Evolutionary conservation across 2,888 invertebrate genomes (phyloP).

Genomic region (Acrobasis consociella): DNA sequence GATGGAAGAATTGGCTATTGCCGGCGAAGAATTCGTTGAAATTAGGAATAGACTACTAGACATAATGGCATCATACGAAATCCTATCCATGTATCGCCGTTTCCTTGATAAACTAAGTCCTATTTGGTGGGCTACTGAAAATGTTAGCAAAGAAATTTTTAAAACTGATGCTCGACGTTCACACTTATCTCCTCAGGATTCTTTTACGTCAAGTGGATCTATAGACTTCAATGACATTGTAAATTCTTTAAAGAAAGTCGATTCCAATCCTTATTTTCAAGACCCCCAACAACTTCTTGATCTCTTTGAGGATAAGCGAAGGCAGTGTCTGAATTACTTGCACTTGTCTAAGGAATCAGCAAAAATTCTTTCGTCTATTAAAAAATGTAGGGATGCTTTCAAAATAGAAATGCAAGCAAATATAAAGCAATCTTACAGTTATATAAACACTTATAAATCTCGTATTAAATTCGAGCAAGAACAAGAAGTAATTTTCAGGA

Average conservation of each 20-base stretch:
- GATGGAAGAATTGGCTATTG: constrained; percentile 36
- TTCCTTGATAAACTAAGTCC: constrained; percentile 42
- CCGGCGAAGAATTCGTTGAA: constrained; percentile 37
- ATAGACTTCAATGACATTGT: constrained; percentile 29
- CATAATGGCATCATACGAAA: constrained; percentile 38
- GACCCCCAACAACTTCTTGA: constrained; percentile 37
- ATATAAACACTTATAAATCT: constrained; percentile 30
- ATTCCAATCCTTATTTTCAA: constrained; percentile 38
- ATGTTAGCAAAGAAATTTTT: constrained; percentile 1
- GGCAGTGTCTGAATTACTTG: constrained; percentile 47
- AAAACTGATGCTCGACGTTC: not conserved
- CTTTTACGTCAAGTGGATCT: constrained; percentile 22
- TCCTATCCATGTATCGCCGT: constrained; percentile 38
- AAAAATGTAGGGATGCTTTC: constrained; percentile 33
- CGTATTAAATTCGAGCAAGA: constrained; percentile 37
- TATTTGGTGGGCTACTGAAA: constrained; percentile 34
- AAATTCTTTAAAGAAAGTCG: constrained; percentile 23
- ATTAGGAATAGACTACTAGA: constrained; percentile 40
- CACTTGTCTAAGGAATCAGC: constrained; percentile 36
- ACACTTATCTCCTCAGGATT: not conserved
- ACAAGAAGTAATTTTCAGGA: constrained; percentile 36
- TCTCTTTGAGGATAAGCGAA: constrained; percentile 35
- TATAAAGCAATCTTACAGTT: constrained; percentile 33
- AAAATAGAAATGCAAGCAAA: constrained; percentile 31
- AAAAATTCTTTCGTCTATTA: constrained; percentile 30